Conservation (phyloP, 2,888 invertebrate species). For the Sepioteuthis lessoniana region DNA sequence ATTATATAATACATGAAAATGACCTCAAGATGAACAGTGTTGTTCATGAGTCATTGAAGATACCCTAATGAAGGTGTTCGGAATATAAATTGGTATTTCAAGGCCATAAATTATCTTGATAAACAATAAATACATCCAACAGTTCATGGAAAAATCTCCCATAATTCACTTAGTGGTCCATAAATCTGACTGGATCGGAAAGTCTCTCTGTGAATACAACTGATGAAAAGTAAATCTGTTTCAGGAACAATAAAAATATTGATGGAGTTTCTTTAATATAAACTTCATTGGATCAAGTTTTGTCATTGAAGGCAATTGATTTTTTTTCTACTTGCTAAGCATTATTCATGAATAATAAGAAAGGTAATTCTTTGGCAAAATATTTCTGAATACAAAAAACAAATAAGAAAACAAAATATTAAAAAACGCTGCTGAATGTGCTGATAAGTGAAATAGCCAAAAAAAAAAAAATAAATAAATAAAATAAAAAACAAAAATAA, state of each 20-base stretch:
- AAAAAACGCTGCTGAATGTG: neutral
- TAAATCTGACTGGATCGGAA: neutral
- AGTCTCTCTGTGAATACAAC: neutral
- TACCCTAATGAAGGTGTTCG: no score
- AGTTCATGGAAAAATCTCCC: no score
- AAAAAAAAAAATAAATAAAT: no score
- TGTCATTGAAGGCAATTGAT: constrained; percentile 5
- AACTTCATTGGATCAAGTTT: constrained; percentile 33
- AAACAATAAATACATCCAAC: no score
- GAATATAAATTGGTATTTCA: no score
- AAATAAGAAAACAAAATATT: neutral
- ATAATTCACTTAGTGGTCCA: neutral
- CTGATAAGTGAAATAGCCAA: constrained; percentile 4
- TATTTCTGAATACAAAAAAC: neutral
- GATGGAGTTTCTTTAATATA: neutral
- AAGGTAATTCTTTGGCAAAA: neutral
- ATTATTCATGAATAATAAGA: neutral
- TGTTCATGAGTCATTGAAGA: no score
- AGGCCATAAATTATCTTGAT: no score
- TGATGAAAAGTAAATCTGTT: neutral
- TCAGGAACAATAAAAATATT: neutral
- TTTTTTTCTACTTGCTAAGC: neutral
- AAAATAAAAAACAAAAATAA: no score
- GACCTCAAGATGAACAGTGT: no score
- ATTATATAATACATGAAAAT: no score